Conservation (phyloP, 2,113 vertebrate genomes). For the Grammomys surdaster region DNA sequence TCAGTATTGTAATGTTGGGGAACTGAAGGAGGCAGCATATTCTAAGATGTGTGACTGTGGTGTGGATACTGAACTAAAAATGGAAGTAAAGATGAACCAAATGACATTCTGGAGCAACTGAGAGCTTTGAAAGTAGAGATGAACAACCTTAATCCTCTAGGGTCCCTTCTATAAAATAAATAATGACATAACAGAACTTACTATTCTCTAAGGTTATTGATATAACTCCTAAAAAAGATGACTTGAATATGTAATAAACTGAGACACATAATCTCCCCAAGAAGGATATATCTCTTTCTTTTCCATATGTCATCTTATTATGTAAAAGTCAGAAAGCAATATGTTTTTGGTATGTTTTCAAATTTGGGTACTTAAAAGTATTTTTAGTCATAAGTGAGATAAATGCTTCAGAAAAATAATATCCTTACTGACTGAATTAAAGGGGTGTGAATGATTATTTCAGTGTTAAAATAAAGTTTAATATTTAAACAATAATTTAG, state of each 20-base stretch:
- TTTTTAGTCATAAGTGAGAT: background rate
- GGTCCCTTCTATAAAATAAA: background rate
- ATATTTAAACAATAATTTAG: slow-evolving; percentile 28
- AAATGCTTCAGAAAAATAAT: background rate
- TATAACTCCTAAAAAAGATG: background rate
- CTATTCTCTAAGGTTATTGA: background rate
- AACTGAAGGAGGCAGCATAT: background rate
- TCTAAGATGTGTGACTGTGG: background rate
- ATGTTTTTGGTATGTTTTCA: background rate
- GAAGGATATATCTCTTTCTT: background rate
- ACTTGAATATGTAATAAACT: background rate
- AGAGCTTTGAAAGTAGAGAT: background rate
- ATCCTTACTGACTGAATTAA: background rate
- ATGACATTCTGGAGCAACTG: background rate
- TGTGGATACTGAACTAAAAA: background rate
- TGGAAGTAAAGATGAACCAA: background rate
- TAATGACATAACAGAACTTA: background rate
- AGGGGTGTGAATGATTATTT: slow-evolving; percentile 21
- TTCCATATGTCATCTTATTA: background rate
- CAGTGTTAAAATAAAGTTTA: slow-evolving; percentile 46
- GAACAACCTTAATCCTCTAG: background rate
- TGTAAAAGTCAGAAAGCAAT: background rate
- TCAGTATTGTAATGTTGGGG: background rate
- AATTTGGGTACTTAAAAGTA: background rate
- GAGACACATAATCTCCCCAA: background rate